Evolutionary conservation across 2,797 vertebrate genomes (phyloP), one percentile per base, ranked within the genome.

Genomic region (Serranus cabrilla): DNA sequence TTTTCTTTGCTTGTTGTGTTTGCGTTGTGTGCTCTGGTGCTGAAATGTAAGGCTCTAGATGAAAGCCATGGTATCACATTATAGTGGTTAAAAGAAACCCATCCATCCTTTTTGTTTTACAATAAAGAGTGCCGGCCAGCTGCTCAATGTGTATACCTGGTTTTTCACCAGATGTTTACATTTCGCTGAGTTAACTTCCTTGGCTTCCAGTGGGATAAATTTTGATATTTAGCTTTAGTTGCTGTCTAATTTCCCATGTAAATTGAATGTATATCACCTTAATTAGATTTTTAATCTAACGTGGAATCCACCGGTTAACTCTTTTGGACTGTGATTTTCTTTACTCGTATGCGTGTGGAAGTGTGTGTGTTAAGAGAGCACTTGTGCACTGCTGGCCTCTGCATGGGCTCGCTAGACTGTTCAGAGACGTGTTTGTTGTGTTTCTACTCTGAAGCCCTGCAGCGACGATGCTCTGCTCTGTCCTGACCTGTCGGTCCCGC

Each of bases 1-100:
- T 93, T 93, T 90, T 91, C 85, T 93, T 93, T 92, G 91, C 89
- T 88, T 93, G 91, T 91, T 83, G 89, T 92, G 92, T 87, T 90
- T 89, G 82, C 80, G 60, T 58, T 88, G 81, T 89, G 80, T 86
- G 83, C 73, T 87, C 63, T 80, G 69, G 72, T 57, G 65, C 78
- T 78, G 90, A 91, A 92, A 93, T 85, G 88, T 84, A 88, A 91
- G 71, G 67, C 70, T 91, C 88, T 89, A 58, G 71, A 39, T 87
- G 91, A 90, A 90, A 87, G 85, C 81, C 27, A 18, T 17, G 87
- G 86, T 86, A 87, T 93, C 89, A 91, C 93, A 90, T 88, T 34
- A 66, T 66, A 20, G 81, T 85, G 76, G 63, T 80, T 86, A 57
- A 88, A 84, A 88, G 9, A 61, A 91, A 82, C 64, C 63, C 90